Evolutionary conservation across 2,113 vertebrate species (phyloP), one percentile per base, ranked within the genome.

Genomic region (Myotis davidii): DNA sequence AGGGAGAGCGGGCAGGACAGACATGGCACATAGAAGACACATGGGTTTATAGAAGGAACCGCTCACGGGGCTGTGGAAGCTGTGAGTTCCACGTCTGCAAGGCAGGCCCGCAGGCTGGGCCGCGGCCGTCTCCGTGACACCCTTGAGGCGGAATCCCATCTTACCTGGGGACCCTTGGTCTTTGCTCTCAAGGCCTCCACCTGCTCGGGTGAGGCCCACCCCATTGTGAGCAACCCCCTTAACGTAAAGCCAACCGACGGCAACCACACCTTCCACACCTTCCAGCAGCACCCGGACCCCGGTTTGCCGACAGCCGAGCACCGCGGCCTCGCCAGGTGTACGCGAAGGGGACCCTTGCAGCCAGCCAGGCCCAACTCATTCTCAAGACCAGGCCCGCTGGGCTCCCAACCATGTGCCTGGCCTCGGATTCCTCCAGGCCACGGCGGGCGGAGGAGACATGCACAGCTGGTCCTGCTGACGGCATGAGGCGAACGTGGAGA

Each of bases 271-370:
- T 8, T 9, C 67, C 29, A 16, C n/a, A 11, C 29, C 25, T 20
- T 42, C 11, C 20, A 14, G 82, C 18, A 0, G 5, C 29, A 0
- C 1, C 11, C 0, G 14, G 32, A 42, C 11, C 8, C 7, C 34
- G 0, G 16, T 73, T 16, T 29, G 18, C 74, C 9, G 34, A 9
- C 23, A 2, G 0, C 2, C 0, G 13, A 34, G 13, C 21, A 1
- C 12, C 72, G 0, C 0, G 2, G 52, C 45, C 54, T 5, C 9
- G 34, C 50, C 18, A 76, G 9, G 11, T 0, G 27, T 52, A 50
- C 52, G 37, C 2, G 82, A 65, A 29, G n/a, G 5, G 12, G 21
- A 39, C 7, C 34, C 14, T 0, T 3, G 12, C 3, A 14, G 81
- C 27, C 0, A 2, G 78, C 6, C 32, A 3, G 0, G 16, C 45